Conservation (phyloP, 2,113 vertebrate species). For the Lipophrys pholis region DNA sequence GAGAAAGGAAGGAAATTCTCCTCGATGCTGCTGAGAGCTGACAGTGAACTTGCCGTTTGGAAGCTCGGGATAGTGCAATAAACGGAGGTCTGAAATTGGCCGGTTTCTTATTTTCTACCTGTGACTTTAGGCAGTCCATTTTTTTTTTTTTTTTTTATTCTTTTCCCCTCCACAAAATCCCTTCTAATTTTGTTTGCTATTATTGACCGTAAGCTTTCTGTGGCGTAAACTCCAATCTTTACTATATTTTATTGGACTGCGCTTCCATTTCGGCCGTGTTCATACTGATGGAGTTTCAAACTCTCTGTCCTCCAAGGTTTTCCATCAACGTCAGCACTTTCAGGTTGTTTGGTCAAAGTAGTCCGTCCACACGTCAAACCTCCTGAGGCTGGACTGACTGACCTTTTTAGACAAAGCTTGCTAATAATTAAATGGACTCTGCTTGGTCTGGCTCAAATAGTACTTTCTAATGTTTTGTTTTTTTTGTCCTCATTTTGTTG, state of each 20-base stretch:
- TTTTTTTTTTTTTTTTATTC: too few relatives aligned
- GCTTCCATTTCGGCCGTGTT: background rate
- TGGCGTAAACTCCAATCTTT: background rate
- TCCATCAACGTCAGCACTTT: background rate
- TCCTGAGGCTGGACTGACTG: background rate
- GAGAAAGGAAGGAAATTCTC: constrained; percentile 27
- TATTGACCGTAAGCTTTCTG: background rate
- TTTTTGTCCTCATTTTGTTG: background rate
- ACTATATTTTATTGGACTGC: constrained; percentile 1
- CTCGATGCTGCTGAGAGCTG: constrained; percentile 12
- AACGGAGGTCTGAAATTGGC: background rate
- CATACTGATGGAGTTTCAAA: background rate
- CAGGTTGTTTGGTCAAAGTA: constrained; percentile 1
- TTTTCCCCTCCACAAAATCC: background rate
- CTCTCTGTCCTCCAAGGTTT: background rate
- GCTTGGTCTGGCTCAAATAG: background rate
- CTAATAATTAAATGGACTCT: background rate
- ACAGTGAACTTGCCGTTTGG: constrained; percentile 14
- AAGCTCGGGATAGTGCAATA: background rate
- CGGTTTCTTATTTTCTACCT: constrained; percentile 12
- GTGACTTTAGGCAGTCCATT: background rate
- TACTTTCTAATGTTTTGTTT: background rate
- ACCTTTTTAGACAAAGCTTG: background rate
- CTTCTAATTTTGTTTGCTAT: background rate
- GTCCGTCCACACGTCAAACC: background rate